Conservation (phyloP, 1,140 invertebrate species). For the Orchestia grillus region DNA sequence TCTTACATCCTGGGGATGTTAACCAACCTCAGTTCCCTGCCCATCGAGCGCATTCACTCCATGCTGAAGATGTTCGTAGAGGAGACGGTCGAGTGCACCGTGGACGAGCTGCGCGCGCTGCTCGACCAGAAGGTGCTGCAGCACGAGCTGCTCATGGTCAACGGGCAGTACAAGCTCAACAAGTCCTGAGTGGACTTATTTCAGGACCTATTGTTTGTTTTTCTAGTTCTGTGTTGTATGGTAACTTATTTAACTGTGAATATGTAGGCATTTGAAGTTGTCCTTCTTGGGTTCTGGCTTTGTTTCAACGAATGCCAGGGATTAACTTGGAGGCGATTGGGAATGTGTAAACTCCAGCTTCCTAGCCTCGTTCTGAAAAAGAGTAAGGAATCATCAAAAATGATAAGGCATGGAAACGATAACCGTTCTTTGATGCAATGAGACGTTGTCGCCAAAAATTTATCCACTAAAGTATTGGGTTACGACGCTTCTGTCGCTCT, state of each 20-base stretch:
- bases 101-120: conserved; percentile 89
- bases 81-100: conserved; percentile 87
- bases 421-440: too few relatives aligned
- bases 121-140: conserved; percentile 93
- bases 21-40: conserved; percentile 92
- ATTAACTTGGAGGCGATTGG: neutral
- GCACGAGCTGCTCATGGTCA: conserved; percentile 86
- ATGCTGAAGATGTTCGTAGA: conserved; percentile 97
- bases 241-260: neutral
- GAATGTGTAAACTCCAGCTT: too few relatives aligned
- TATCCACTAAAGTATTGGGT: too few relatives aligned
- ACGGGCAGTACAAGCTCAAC: conserved; percentile 85
- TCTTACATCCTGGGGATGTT: conserved; percentile 97
- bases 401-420: too few relatives aligned
- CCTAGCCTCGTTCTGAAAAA: too few relatives aligned
- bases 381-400: too few relatives aligned
- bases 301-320: neutral
- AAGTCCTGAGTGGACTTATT: neutral
- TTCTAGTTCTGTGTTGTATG: neutral
- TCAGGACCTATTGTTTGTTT: neutral
- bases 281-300: neutral
- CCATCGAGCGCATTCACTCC: conserved; percentile 93
- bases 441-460: too few relatives aligned
- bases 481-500: too few relatives aligned
- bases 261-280: neutral